phyloP scores from a whole-genome alignment of 2,888 invertebrate species.

The Campopleginae sp. region DNA sequence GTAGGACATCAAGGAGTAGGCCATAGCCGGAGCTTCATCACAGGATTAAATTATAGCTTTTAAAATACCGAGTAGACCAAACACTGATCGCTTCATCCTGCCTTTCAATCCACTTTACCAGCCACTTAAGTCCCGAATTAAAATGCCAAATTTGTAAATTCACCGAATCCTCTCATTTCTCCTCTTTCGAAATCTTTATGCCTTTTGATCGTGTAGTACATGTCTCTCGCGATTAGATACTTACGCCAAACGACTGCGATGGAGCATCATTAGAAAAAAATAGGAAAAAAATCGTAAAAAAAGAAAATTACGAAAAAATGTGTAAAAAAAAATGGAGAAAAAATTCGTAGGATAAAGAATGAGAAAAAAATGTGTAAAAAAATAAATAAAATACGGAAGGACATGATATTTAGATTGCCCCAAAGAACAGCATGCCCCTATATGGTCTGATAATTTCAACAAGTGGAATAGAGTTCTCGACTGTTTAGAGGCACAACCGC shows the following conservation, averaged over 20 bases:
- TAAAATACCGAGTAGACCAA: background rate
- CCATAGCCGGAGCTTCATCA: background rate
- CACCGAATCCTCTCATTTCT: background rate
- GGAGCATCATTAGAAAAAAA: background rate
- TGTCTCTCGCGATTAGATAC: background rate
- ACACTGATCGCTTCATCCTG: background rate
- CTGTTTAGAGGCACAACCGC: conserved; percentile 69
- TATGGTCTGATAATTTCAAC: conserved; percentile 67
- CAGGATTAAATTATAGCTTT: background rate
- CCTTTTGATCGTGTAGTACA: conserved; percentile 8
- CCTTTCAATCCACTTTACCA: background rate
- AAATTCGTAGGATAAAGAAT: background rate
- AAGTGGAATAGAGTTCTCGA: conserved; percentile 51
- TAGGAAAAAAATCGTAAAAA: background rate
- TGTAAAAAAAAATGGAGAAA: no score
- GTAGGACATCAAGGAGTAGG: background rate
- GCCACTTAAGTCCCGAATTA: background rate
- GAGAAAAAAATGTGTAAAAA: no score
- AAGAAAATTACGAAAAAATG: no score
- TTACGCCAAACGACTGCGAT: background rate
- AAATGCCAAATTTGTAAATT: background rate
- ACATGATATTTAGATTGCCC: conserved; percentile 35
- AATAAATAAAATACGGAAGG: background rate
- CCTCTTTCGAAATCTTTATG: background rate
- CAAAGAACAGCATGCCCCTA: conserved; percentile 51